phyloP scores from a whole-genome alignment of 2,888 invertebrate species.

The Seladonia tumulorum region DNA sequence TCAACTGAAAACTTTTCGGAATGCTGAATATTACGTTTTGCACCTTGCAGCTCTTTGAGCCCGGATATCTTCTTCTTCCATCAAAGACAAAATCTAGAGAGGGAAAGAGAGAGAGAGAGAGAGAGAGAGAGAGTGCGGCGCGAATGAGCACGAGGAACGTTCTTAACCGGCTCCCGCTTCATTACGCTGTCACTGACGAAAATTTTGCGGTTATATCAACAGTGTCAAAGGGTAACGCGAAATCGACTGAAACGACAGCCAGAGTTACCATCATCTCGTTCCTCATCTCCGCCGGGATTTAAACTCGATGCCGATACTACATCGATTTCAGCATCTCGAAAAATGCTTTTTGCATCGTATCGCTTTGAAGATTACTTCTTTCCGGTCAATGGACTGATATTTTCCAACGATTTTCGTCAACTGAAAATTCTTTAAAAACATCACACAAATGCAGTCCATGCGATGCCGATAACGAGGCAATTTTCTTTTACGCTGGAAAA shows the following conservation, averaged over 20 bases:
- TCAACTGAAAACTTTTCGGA: conserved; percentile 77
- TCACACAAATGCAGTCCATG: too few relatives aligned
- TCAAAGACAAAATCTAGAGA: conserved; percentile 16
- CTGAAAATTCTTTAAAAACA: too few relatives aligned
- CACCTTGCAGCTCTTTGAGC: conserved; percentile 59
- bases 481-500: too few relatives aligned
- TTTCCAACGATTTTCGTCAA: not conserved
- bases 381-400: too few relatives aligned
- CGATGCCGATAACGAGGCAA: too few relatives aligned
- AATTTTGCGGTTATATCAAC: conserved; percentile 13
- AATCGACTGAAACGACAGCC: not conserved
- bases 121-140: not conserved
- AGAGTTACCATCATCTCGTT: not conserved
- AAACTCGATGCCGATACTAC: not conserved
- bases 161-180: conserved; percentile 22
- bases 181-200: conserved; percentile 8
- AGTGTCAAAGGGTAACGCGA: not conserved
- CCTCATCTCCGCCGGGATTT: not conserved
- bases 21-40: conserved; percentile 70
- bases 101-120: too few relatives aligned
- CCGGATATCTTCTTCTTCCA: conserved; percentile 13
- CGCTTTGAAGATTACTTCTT: too few relatives aligned
- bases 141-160: conserved; percentile 20
- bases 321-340: not conserved
- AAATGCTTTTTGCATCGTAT: too few relatives aligned